A percentile compares a stretch with the other conserved stretches of the same genome.
phyloP scores from a whole-genome alignment of 1,140 invertebrate species.

The Drosophila suzukii region DNA sequence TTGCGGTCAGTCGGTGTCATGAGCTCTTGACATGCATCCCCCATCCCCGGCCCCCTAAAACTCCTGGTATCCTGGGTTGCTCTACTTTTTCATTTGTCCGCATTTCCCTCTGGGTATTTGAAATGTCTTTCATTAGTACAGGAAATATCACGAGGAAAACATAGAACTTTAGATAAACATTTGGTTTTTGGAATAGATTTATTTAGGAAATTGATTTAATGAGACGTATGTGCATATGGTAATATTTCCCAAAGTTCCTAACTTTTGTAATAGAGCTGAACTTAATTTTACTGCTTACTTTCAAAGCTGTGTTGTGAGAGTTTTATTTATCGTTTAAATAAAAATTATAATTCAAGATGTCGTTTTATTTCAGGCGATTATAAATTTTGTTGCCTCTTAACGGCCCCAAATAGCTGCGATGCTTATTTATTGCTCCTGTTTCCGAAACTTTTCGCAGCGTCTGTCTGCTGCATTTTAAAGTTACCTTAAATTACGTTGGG shows the following conservation, averaged over 20 bases:
- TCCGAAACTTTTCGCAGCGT: constrained; percentile 17
- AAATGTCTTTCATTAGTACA: constrained; percentile 27
- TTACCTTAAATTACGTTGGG: constrained; percentile 14
- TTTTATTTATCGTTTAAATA: too few species aligned
- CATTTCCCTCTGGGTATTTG: constrained; percentile 2
- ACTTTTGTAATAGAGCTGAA: too few species aligned
- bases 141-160: neutral
- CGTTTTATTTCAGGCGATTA: too few species aligned
- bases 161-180: neutral
- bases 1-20: constrained; percentile 62
- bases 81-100: constrained; percentile 26
- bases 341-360: too few species aligned
- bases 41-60: constrained; percentile 5
- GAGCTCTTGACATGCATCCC: constrained; percentile 55
- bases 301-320: too few species aligned
- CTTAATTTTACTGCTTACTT: too few species aligned
- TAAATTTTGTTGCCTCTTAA: too few species aligned
- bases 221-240: too few species aligned
- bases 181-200: too few species aligned
- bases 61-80: constrained; percentile 7
- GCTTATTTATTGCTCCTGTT: constrained; percentile 4
- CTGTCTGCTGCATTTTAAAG: constrained; percentile 50
- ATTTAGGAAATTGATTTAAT: too few species aligned
- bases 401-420: neutral
- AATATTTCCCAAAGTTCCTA: too few species aligned